A percentile compares a stretch with the other conserved stretches of the same genome.
Conservation (phyloP, 37 sponge, comb jelly and placozoan genomes). For the Diacarnus erythraeanus region DNA sequence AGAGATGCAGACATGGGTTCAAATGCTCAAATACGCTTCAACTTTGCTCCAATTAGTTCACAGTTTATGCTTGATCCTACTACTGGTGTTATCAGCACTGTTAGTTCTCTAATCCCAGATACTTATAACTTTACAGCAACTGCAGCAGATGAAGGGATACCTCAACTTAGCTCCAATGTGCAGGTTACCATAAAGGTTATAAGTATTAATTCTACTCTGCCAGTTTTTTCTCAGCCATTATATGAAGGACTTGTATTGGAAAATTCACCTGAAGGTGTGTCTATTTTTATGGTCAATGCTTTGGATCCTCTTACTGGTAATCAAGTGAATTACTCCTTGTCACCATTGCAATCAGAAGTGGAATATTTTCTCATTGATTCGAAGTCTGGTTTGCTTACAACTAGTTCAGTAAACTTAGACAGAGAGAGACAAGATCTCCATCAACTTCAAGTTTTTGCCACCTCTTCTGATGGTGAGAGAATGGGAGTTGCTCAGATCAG, state of each 20-base stretch:
- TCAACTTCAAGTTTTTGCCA: constrained; percentile 44
- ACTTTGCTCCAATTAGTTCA: constrained; percentile 3
- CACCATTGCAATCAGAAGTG: neutral
- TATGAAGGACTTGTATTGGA: constrained; percentile 48
- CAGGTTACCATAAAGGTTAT: constrained; percentile 33
- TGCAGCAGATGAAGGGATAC: constrained; percentile 66
- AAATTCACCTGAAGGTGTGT: neutral
- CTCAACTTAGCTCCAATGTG: constrained; percentile 34
- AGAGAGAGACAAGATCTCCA: constrained; percentile 43
- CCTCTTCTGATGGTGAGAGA: constrained; percentile 21
- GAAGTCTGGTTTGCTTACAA: constrained; percentile 28
- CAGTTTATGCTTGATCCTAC: constrained; percentile 32
- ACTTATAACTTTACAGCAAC: constrained; percentile 47
- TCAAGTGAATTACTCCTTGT: constrained; percentile 24
- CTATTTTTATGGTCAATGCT: constrained; percentile 47
- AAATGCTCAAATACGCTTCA: constrained; percentile 45
- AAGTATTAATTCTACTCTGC: constrained; percentile 50
- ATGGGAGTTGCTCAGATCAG: constrained; percentile 34
- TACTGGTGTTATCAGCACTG: constrained; percentile 34
- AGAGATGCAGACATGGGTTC: constrained; percentile 49
- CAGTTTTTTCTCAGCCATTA: constrained; percentile 32
- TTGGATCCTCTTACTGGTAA: constrained; percentile 41
- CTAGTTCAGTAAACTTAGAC: constrained; percentile 29
- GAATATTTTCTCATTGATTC: constrained; percentile 23
- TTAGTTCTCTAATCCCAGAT: constrained; percentile 20